Evolutionary conservation across 2,113 vertebrate genomes (phyloP).

Genomic region (Lipophrys pholis): DNA sequence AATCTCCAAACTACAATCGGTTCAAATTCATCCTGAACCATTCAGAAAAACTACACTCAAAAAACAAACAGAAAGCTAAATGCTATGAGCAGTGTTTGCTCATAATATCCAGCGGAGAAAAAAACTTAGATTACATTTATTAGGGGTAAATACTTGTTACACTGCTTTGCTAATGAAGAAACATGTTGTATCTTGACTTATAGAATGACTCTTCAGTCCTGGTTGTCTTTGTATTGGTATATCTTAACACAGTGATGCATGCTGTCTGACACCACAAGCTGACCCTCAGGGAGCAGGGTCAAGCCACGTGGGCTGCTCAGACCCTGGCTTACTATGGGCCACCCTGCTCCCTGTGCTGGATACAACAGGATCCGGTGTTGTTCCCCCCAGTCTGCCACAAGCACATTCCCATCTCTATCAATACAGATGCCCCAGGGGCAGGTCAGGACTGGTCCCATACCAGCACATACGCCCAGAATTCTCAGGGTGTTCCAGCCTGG

Average conservation of each 20-base stretch:
- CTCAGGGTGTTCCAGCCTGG: slow-evolving; percentile 82
- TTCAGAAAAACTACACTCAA: too few species aligned
- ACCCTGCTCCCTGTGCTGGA: slow-evolving; percentile 73
- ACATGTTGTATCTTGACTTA: too few species aligned
- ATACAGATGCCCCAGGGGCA: slow-evolving; percentile 86
- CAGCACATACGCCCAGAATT: slow-evolving; percentile 80
- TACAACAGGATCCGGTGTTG: slow-evolving; percentile 81
- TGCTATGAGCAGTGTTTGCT: too few species aligned
- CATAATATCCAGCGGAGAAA: too few species aligned
- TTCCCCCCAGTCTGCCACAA: slow-evolving; percentile 85
- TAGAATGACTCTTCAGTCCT: slow-evolving; percentile 8
- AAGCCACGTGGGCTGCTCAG: slow-evolving; percentile 85
- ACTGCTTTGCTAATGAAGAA: neutral
- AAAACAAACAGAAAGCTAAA: too few species aligned
- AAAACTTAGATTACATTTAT: too few species aligned
- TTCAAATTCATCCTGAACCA: too few species aligned
- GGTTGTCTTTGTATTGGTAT: slow-evolving; percentile 79
- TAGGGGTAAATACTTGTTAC: too few species aligned
- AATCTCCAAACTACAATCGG: too few species aligned
- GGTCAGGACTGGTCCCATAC: slow-evolving; percentile 78
- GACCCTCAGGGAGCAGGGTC: slow-evolving; percentile 76
- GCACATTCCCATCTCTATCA: slow-evolving; percentile 80
- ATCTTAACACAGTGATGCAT: slow-evolving; percentile 88
- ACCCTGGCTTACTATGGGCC: slow-evolving; percentile 74
- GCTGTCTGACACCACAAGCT: slow-evolving; percentile 84